Evolutionary conservation across 2,888 invertebrate genomes (phyloP).

Genomic region (Pristionchus mayeri): DNA sequence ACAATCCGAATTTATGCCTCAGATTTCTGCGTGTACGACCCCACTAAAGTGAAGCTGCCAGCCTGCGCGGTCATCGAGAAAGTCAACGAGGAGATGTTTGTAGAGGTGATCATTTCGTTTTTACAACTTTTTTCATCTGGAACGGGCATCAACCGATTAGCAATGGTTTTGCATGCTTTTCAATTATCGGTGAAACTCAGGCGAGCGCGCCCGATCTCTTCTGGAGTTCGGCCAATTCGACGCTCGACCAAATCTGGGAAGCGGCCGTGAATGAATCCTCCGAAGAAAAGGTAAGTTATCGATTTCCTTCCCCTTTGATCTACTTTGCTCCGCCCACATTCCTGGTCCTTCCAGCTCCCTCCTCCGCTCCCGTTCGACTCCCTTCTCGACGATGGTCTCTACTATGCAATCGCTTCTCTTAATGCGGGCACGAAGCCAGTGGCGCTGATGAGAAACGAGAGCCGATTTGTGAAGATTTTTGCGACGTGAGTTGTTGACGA

Average conservation of each 20-base stretch:
- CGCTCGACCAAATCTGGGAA: slow-evolving; percentile 30
- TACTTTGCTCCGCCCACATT: too few relatives aligned
- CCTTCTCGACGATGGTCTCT: slow-evolving; percentile 38
- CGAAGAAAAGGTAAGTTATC: background rate
- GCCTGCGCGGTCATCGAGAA: slow-evolving; percentile 45
- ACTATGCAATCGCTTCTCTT: slow-evolving; percentile 47
- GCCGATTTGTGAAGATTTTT: slow-evolving; percentile 44
- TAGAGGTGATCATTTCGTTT: background rate
- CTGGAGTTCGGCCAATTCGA: slow-evolving; percentile 33
- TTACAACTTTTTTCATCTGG: too few relatives aligned
- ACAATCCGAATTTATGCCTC: background rate
- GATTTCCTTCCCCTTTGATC: background rate
- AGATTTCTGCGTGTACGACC: slow-evolving; percentile 46
- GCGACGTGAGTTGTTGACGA: slow-evolving; percentile 30
- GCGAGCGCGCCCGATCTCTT: slow-evolving; percentile 12
- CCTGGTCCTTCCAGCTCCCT: background rate
- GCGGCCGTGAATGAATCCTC: background rate
- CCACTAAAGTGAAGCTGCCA: slow-evolving; percentile 32
- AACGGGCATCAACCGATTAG: too few relatives aligned
- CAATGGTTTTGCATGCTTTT: background rate
- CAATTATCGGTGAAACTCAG: background rate
- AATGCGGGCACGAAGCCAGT: background rate
- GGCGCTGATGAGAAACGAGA: slow-evolving; percentile 23
- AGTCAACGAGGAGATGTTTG: slow-evolving; percentile 44
- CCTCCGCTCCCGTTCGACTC: background rate